Conservation (phyloP, 2,888 invertebrate genomes). For the Tenthredo mesomela region DNA sequence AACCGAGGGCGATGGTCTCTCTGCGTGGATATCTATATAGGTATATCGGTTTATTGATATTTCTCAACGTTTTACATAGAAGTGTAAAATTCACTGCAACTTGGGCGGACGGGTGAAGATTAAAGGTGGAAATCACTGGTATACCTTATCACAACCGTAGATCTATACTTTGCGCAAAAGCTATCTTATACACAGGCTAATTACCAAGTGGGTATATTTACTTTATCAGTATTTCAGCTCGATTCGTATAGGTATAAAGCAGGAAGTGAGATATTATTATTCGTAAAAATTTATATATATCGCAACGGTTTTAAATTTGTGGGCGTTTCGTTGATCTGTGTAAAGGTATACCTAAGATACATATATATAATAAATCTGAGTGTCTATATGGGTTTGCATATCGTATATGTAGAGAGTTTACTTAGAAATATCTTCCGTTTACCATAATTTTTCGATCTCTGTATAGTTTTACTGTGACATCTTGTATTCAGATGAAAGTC, state of each 20-base stretch:
- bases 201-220: conserved; percentile 34
- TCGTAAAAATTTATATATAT: not conserved
- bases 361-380: not conserved
- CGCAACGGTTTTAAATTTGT: conserved; percentile 24
- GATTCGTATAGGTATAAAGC: not conserved
- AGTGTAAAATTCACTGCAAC: not conserved
- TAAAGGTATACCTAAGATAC: too few species aligned
- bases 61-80: not conserved
- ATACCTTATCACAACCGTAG: not conserved
- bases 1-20: not conserved
- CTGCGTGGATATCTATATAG: not conserved
- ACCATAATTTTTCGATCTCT: not conserved
- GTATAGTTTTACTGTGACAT: not conserved
- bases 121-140: conserved; percentile 33
- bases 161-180: conserved; percentile 30
- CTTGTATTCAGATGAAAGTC: not conserved
- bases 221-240: conserved; percentile 27
- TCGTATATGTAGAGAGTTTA: not conserved
- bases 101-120: conserved; percentile 36
- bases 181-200: conserved; percentile 34
- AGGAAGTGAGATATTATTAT: conserved; percentile 32
- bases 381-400: not conserved
- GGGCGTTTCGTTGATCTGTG: not conserved
- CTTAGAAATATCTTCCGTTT: not conserved
- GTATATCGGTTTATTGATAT: not conserved